A percentile compares a stretch with the other conserved stretches of the same genome.
phyloP scores from a whole-genome alignment of 2,888 invertebrate genomes.

The Terebella lapidaria region DNA sequence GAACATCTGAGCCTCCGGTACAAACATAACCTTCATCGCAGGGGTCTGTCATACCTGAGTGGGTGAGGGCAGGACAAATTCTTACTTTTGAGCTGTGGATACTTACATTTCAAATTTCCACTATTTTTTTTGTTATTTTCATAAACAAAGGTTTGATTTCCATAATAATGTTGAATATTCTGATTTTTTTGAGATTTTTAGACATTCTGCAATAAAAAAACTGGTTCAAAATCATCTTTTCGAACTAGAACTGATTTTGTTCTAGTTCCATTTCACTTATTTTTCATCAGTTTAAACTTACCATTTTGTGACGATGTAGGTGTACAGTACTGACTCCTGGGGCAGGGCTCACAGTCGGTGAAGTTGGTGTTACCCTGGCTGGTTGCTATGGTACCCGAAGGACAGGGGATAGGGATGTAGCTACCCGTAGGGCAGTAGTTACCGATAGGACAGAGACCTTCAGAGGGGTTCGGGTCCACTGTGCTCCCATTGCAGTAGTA shows the following conservation, averaged over 20 bases:
- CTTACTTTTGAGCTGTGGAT: no score
- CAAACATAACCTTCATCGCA: slow-evolving; percentile 48
- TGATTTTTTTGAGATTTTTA: no score
- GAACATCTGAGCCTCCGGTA: slow-evolving; percentile 35
- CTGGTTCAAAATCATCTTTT: no score
- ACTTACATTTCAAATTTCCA: no score
- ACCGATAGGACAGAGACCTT: slow-evolving; percentile 44
- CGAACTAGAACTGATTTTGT: no score
- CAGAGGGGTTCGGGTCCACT: slow-evolving; percentile 34
- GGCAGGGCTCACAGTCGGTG: slow-evolving; percentile 43
- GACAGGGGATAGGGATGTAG: slow-evolving; percentile 34
- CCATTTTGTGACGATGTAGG: slow-evolving; percentile 42
- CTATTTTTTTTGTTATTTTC: no score
- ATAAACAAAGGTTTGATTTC: no score
- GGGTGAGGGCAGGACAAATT: no score
- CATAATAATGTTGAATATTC: no score
- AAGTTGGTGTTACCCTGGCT: slow-evolving; percentile 38
- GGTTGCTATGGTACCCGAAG: slow-evolving; percentile 43
- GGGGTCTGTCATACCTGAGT: slow-evolving; percentile 12
- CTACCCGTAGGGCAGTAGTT: slow-evolving; percentile 49
- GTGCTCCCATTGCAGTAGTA: slow-evolving; percentile 48
- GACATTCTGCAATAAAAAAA: no score
- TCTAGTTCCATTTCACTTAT: no score
- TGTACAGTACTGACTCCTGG: slow-evolving; percentile 43
- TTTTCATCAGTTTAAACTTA: no score